Conservation (phyloP, 2,797 vertebrate genomes). For the Mycteria americana region DNA sequence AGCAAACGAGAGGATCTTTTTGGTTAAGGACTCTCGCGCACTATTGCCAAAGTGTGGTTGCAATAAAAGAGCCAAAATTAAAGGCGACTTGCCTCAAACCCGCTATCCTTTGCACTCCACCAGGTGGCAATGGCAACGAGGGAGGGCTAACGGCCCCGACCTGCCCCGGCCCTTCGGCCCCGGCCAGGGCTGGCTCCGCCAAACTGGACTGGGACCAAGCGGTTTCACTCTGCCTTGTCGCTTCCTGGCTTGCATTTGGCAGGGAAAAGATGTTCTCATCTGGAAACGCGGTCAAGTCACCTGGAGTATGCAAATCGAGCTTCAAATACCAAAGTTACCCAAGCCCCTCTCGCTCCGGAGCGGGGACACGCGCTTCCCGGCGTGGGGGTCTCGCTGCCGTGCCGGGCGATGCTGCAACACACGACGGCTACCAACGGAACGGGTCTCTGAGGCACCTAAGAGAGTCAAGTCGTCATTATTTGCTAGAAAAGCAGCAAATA, state of each 20-base stretch:
- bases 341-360: background rate
- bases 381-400: background rate
- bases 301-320: background rate
- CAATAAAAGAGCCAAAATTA: slow-evolving; percentile 30
- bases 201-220: background rate
- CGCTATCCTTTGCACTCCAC: slow-evolving; percentile 59
- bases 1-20: slow-evolving; percentile 58
- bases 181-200: background rate
- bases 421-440: background rate
- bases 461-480: background rate
- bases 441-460: background rate
- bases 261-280: background rate
- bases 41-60: background rate
- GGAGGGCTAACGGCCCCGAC: background rate
- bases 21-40: slow-evolving; percentile 31
- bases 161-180: background rate
- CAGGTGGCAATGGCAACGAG: slow-evolving; percentile 68
- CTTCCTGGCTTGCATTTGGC: background rate
- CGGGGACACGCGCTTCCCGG: background rate
- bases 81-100: slow-evolving; percentile 28
- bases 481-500: background rate
- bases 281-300: background rate
- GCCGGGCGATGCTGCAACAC: background rate
- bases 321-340: background rate
- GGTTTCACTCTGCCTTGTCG: background rate